Evolutionary conservation across 1,140 invertebrate species (phyloP), one percentile per base, ranked within the genome.

Genomic region (Tetraneura akinire): DNA sequence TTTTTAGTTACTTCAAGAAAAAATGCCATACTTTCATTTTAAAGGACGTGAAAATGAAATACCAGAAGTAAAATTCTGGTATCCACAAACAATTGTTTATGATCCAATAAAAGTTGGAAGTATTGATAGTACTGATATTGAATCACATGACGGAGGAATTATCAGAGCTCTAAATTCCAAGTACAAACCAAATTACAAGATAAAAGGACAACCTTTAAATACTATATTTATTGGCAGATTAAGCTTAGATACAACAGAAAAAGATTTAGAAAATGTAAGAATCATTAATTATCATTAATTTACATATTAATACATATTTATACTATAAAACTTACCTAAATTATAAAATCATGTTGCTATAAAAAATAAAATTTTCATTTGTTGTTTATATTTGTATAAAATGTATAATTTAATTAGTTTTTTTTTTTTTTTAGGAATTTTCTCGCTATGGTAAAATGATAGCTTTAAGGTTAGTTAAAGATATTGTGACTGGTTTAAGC

Each of bases 201-300:
- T 92, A 9, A 89, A 89, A 86, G 92, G 92, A 42, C 88, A 91
- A 82, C 90, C 93, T 53, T 86, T 90, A 78, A 87, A 88, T 84
- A 95, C 93, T 13, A 84, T 97, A 60, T 96, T 96, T 86, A 89
- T 96, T 4, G 89, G 88, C n/a, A 87, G 92, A 84, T 88, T 97
- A 68, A 91, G 90, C 85, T 88, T 88, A n/a, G 88, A 89, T 83
- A 91, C 93, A 49, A 90, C 88, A 11, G 89, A 90, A 83, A 84
- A 86, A 73, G 85, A 84, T 29, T 57, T 90, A 64, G 47, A 80
- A 80, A 57, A 81, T 26, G 73, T 80, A 81, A 42, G 21, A 80
- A n/a, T n/a, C n/a, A n/a, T n/a, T n/a, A n/a, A n/a, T n/a, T n/a
- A n/a, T n/a, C 62, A 14, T 21, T 80, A 32, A 37, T 42, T 23